phyloP scores from a whole-genome alignment of 1,140 invertebrate species.

The Marisa cornuarietis region DNA sequence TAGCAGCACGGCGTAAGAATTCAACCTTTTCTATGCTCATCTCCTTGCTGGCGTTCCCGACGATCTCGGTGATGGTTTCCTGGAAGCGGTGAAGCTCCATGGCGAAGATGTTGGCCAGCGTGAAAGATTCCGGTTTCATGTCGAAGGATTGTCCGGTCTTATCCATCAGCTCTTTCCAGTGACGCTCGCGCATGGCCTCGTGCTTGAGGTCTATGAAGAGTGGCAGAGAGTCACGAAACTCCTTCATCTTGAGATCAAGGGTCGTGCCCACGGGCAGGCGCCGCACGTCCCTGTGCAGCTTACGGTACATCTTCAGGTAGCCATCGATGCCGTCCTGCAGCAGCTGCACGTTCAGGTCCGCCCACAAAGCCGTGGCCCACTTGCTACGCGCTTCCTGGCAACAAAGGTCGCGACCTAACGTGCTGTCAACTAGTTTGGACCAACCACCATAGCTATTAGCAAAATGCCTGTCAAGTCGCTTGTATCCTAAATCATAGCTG shows the following conservation, averaged over 20 bases:
- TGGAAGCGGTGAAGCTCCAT: constrained; percentile 86
- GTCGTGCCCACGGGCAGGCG: constrained; percentile 72
- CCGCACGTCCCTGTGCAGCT: constrained; percentile 71
- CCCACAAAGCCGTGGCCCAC: constrained; percentile 89
- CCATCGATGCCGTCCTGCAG: constrained; percentile 86
- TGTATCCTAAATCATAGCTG: too few species aligned
- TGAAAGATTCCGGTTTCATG: constrained; percentile 84
- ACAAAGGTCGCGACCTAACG: background rate
- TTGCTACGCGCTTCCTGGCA: constrained; percentile 72
- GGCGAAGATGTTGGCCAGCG: constrained; percentile 85
- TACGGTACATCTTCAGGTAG: constrained; percentile 82
- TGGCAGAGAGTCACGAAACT: constrained; percentile 86
- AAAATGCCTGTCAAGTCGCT: too few species aligned
- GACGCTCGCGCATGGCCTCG: constrained; percentile 84
- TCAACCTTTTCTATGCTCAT: constrained; percentile 78
- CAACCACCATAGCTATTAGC: too few species aligned
- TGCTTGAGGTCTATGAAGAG: constrained; percentile 89
- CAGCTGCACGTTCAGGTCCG: constrained; percentile 82
- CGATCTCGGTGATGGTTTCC: constrained; percentile 80
- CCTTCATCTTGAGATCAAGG: constrained; percentile 83
- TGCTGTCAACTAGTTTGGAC: too few species aligned
- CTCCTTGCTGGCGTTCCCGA: constrained; percentile 87
- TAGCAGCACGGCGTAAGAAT: background rate
- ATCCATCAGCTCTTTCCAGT: constrained; percentile 86
- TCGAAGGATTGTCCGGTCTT: constrained; percentile 83